These are phyloP conservation scores for Oreochromis grahami DNA, from an alignment of 2,797 vertebrate species.

Conservation along the genomic window DNA sequence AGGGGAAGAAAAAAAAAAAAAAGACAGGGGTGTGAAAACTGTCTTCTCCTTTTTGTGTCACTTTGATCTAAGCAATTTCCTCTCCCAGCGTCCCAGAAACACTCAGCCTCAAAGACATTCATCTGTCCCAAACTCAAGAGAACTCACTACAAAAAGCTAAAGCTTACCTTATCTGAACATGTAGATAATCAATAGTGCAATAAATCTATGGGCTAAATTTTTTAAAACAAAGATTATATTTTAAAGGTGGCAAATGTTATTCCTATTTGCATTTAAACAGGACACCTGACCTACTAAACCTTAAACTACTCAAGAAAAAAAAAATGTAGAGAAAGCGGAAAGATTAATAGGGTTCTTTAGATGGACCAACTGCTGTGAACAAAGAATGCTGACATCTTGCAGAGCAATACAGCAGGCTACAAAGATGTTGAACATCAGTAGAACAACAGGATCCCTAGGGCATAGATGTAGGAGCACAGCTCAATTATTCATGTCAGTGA, in stretches of 20 bases:
- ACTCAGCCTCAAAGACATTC: neutral
- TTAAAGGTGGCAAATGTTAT: too few species aligned
- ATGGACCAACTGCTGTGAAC: conserved; percentile 3
- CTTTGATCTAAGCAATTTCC: conserved; percentile 27
- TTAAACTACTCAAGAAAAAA: neutral
- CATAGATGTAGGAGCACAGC: neutral
- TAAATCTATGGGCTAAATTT: neutral
- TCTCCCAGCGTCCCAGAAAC: neutral
- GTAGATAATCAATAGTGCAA: neutral
- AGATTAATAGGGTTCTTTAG: neutral
- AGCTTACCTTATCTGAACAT: neutral
- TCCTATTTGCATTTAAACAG: neutral
- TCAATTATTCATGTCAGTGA: conserved; percentile 45
- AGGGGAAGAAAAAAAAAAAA: neutral
- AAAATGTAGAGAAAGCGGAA: neutral
- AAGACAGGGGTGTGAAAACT: neutral
- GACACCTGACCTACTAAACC: neutral
- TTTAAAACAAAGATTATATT: neutral
- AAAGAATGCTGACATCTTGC: conserved; percentile 1
- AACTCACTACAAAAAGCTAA: neutral
- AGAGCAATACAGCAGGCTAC: conserved; percentile 2
- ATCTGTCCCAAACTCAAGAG: neutral
- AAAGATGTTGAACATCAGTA: neutral
- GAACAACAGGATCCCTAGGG: conserved; percentile 6
- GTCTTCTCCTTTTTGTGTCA: neutral